Evolutionary conservation across 2,888 invertebrate genomes (phyloP).

Genomic region (Agrochola litura): DNA sequence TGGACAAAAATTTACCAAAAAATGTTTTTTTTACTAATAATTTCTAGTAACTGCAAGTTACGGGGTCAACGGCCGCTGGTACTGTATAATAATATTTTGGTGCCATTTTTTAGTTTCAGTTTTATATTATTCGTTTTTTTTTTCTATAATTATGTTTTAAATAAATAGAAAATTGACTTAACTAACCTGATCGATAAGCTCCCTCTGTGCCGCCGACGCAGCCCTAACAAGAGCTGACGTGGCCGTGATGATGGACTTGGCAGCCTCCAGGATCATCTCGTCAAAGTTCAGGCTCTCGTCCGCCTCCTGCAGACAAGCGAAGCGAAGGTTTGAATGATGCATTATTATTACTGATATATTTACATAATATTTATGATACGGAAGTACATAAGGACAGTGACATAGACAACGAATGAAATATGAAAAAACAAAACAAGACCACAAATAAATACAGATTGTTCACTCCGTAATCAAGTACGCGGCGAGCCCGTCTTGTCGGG

Average conservation of each 20-base stretch:
- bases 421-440: not conserved
- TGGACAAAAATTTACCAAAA: too few species aligned
- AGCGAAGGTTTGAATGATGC: not conserved
- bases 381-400: not conserved
- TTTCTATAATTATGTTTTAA: not conserved
- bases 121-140: too few species aligned
- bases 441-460: too few species aligned
- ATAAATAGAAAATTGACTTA: not conserved
- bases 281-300: conserved; percentile 99
- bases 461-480: too few species aligned
- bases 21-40: too few species aligned
- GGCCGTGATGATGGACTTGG: conserved; percentile 99
- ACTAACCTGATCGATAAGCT: conserved; percentile 94
- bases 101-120: too few species aligned
- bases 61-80: too few species aligned
- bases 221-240: conserved; percentile 99
- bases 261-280: conserved; percentile 99
- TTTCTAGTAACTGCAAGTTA: too few species aligned
- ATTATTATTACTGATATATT: not conserved
- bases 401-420: not conserved
- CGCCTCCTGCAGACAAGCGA: conserved; percentile 91
- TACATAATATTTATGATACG: not conserved
- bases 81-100: too few species aligned
- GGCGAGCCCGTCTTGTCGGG: too few species aligned
- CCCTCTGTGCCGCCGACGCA: conserved; percentile 98